phyloP scores from a whole-genome alignment of 2,113 vertebrate genomes.

The Tympanuchus pallidicinctus region DNA sequence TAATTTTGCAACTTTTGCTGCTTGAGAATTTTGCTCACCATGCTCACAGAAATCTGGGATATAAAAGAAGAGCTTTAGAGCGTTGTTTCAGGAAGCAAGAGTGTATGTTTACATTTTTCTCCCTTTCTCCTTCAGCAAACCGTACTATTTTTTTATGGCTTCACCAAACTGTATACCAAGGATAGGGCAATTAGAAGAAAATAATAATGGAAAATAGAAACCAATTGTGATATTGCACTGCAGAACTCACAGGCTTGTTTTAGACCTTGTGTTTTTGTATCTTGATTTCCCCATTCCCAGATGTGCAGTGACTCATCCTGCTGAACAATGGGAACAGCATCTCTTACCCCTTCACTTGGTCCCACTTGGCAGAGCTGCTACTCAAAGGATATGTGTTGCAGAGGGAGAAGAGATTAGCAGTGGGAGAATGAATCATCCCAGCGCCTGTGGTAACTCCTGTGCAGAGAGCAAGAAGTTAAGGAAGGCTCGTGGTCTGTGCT shows the following conservation, averaged over 20 bases:
- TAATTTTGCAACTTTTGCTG: not conserved
- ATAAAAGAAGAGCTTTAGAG: not conserved
- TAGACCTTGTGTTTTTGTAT: conserved; percentile 52
- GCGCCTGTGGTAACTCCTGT: not conserved
- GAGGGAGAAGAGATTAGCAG: conserved; percentile 22
- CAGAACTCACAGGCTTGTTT: conserved; percentile 42
- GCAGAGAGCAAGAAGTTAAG: not conserved
- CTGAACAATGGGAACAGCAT: conserved; percentile 70
- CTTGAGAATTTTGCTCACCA: not conserved
- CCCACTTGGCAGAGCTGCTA: conserved; percentile 35
- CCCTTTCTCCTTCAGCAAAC: not conserved
- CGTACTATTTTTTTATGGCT: not conserved
- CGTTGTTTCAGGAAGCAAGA: not conserved
- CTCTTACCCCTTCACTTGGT: conserved; percentile 59
- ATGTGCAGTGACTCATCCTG: conserved; percentile 70
- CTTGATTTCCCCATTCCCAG: conserved; percentile 65
- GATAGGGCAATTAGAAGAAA: not conserved
- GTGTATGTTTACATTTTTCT: not conserved
- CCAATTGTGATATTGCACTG: not conserved
- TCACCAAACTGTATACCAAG: not conserved
- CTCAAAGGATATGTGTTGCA: conserved; percentile 59
- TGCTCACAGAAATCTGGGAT: not conserved
- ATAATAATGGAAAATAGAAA: not conserved
- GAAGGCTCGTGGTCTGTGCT: not conserved
- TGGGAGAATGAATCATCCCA: conserved; percentile 40